Conservation (phyloP, 2,888 invertebrate species). For the Pedicia rivosa region DNA sequence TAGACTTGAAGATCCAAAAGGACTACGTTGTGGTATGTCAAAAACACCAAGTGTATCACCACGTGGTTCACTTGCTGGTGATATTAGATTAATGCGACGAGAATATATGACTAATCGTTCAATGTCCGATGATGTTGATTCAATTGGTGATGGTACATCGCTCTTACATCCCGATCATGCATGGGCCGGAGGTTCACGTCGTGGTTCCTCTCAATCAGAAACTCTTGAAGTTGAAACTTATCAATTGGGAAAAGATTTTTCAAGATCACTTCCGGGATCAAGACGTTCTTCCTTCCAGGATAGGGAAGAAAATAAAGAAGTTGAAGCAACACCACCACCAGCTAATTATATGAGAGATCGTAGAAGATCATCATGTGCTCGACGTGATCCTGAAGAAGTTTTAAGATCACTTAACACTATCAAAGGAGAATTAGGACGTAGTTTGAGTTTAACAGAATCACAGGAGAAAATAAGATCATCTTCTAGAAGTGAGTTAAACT, state of each 20-base stretch:
- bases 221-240: slow-evolving; percentile 72
- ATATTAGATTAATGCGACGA: slow-evolving; percentile 49
- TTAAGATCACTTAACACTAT: slow-evolving; percentile 65
- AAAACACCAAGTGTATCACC: slow-evolving; percentile 45
- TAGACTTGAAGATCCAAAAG: slow-evolving; percentile 63
- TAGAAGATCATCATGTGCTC: slow-evolving; percentile 64
- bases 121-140: slow-evolving; percentile 58
- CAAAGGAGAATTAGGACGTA: slow-evolving; percentile 65
- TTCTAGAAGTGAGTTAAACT: slow-evolving; percentile 51
- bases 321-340: slow-evolving; percentile 31
- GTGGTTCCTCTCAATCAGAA: slow-evolving; percentile 82
- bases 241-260: slow-evolving; percentile 72
- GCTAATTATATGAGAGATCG: slow-evolving; percentile 47
- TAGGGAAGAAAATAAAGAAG: slow-evolving; percentile 44
- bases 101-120: slow-evolving; percentile 64
- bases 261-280: slow-evolving; percentile 70
- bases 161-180: slow-evolving; percentile 77
- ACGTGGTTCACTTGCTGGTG: slow-evolving; percentile 64
- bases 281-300: slow-evolving; percentile 68
- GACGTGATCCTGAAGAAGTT: slow-evolving; percentile 73
- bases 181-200: slow-evolving; percentile 57
- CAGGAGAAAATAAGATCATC: slow-evolving; percentile 34
- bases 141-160: slow-evolving; percentile 57
- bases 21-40: slow-evolving; percentile 34
- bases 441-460: slow-evolving; percentile 61